Percentiles rank a stretch among this genome's conserved stretches.
phyloP scores from a whole-genome alignment of 2,797 vertebrate genomes.

The Perodicticus potto region DNA sequence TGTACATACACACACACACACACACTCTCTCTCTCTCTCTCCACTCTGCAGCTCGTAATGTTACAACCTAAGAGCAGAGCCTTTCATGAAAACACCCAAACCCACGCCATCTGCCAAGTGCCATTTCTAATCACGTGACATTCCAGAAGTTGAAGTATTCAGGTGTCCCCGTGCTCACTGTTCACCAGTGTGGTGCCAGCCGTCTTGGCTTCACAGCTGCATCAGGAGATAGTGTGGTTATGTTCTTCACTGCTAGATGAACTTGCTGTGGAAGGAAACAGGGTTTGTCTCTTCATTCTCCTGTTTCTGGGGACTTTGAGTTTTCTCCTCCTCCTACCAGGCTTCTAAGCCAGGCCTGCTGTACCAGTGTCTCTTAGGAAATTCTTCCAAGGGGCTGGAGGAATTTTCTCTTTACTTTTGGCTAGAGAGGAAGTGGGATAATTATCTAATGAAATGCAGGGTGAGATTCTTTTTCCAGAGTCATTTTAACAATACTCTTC shows the following conservation, averaged over 20 bases:
- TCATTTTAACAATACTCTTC: neutral
- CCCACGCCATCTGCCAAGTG: neutral
- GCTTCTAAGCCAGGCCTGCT: neutral
- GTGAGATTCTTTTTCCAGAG: neutral
- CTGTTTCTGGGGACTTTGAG: neutral
- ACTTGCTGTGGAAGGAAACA: neutral
- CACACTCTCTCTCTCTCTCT: neutral
- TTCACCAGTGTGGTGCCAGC: neutral
- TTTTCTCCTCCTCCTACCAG: neutral
- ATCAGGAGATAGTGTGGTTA: neutral
- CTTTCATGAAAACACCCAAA: constrained; percentile 27
- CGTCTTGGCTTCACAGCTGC: neutral
- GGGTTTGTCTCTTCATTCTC: neutral
- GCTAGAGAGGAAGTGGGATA: neutral
- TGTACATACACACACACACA: neutral
- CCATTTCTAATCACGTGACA: neutral
- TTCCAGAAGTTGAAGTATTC: neutral
- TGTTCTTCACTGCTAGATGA: neutral
- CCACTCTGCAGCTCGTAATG: neutral
- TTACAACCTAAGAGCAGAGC: neutral
- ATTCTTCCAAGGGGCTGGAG: neutral
- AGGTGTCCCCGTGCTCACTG: neutral
- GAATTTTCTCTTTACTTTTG: neutral
- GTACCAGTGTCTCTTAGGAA: neutral
- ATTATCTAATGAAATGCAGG: constrained; percentile 34